phyloP scores from a whole-genome alignment of 2,113 vertebrate species.

The Ciconia stormi region DNA sequence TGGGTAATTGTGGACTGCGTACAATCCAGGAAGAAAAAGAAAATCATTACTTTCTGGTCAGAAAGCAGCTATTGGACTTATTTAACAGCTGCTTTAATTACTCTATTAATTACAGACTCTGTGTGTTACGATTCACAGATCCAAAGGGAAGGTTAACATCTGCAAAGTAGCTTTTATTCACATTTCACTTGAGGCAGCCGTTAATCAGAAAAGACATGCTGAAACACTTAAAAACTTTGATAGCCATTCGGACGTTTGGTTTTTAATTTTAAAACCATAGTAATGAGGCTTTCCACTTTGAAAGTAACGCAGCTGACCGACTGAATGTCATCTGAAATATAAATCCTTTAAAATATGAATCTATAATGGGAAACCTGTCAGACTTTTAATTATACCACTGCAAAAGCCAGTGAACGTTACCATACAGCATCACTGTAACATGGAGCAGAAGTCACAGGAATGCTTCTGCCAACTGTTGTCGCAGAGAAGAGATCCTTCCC shows the following conservation, averaged over 20 bases:
- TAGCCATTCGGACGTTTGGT: background rate
- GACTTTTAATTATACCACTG: background rate
- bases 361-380: background rate
- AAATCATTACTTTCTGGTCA: background rate
- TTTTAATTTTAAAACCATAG: background rate
- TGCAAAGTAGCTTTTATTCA: background rate
- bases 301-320: background rate
- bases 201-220: background rate
- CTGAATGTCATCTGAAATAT: background rate
- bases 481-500: background rate
- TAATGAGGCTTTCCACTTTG: background rate
- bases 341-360: background rate
- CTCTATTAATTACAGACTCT: background rate
- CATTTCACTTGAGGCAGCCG: background rate
- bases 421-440: background rate
- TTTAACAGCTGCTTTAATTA: background rate
- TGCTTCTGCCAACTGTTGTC: background rate
- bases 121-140: background rate
- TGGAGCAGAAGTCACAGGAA: background rate
- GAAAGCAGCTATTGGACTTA: background rate
- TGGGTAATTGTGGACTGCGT: background rate
- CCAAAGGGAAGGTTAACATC: background rate
- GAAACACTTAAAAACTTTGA: background rate
- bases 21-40: background rate
- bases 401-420: background rate